Evolutionary conservation across 37 sponge, comb jelly and placozoan genomes (phyloP), one percentile per base, ranked within the genome.

Genomic region (Geodia barretti): DNA sequence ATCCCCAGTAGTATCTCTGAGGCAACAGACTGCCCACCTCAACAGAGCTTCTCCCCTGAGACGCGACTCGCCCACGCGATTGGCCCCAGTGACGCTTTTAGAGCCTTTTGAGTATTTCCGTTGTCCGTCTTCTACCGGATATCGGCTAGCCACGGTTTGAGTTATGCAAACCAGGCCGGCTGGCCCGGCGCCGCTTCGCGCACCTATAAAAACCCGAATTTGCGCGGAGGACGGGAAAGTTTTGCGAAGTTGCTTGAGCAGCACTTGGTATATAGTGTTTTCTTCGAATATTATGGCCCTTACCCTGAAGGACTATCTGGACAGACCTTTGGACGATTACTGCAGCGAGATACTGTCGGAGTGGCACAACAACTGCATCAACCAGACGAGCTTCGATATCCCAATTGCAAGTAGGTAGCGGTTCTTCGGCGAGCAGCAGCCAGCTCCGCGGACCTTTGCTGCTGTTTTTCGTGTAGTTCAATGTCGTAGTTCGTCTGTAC

Each of bases 251-350:
- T n/a, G n/a, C n/a, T n/a, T n/a, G n/a, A n/a, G n/a, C n/a, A n/a
- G n/a, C n/a, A n/a, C n/a, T n/a, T n/a, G n/a, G n/a, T n/a, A n/a
- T n/a, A n/a, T n/a, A n/a, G n/a, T 70, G 3, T 36, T 36, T 3
- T 35, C 33, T 70, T 70, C 33, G 7, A 19, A 3, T 1, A 42
- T 17, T 34, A 83, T 83, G 83, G 83, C 74, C 11, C 54, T 83
- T 2, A 83, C 83, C 30, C 64, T 85, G 72, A 85, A 72, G 41
- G 73, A 76, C 20, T 85, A 85, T 39, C 42, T 85, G 64, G 86
- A 85, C 19, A 64, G 72, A 25, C 86, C 86, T 28, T 42, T 85
- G 73, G 79, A 85, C n/a, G 77, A 78, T 37, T 85, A 85, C 62
- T 85, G 79, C 65, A 62, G 36, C 39, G 79, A 85, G 73, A 85